Percentiles rank a stretch among this genome's conserved stretches.
These are phyloP conservation scores for Paedocypris sp. DNA, from an alignment of 2,113 vertebrate genomes.

Conservation along the genomic window DNA sequence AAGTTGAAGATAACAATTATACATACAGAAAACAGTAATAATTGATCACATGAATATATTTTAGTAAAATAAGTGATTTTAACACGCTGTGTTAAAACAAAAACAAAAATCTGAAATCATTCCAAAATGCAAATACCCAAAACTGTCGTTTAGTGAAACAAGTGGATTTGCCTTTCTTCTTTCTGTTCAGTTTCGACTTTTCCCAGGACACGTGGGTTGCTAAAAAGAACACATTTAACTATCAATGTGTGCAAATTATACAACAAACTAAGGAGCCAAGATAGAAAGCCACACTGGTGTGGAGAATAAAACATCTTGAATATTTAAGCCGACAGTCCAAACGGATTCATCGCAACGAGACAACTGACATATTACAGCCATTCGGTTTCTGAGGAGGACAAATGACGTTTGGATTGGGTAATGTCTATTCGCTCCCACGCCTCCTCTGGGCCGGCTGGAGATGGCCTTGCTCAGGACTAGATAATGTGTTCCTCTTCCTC, in stretches of 20 bases:
- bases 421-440: not conserved
- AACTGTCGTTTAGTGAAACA: not conserved
- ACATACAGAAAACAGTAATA: no score
- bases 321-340: not conserved
- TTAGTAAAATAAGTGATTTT: no score
- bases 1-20: no score
- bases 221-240: conserved; percentile 23
- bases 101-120: no score
- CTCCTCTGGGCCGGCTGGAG: not conserved
- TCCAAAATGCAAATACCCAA: conserved; percentile 11
- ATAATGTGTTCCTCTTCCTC: conserved; percentile 2
- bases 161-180: conserved; percentile 3
- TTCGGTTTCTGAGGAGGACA: conserved; percentile 3
- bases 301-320: not conserved
- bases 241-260: conserved; percentile 21
- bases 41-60: no score
- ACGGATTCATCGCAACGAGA: not conserved
- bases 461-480: not conserved
- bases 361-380: conserved; percentile 11
- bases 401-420: conserved; percentile 2
- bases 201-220: conserved; percentile 17
- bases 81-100: no score
- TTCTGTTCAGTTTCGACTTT: conserved; percentile 6
- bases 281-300: not conserved
- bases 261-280: conserved; percentile 16